Conservation (phyloP, 2,888 invertebrate genomes). For the Drosophila pseudotalamancana region DNA sequence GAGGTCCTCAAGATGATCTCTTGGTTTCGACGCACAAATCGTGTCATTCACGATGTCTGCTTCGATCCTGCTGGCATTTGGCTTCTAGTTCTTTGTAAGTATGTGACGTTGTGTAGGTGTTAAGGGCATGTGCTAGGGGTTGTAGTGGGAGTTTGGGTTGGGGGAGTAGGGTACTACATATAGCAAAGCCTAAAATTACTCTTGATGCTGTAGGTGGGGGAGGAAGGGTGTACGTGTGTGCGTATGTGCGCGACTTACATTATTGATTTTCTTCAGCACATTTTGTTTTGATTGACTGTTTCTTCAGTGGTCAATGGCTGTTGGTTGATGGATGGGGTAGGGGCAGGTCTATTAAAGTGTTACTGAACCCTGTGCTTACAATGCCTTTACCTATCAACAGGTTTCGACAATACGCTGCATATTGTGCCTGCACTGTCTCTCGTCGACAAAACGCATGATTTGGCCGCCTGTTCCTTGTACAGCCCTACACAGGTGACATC, state of each 20-base stretch:
- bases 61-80: slow-evolving; percentile 91
- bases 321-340: not conserved
- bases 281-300: slow-evolving; percentile 68
- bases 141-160: not conserved
- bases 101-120: slow-evolving; percentile 8
- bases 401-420: slow-evolving; percentile 84
- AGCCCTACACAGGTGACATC: slow-evolving; percentile 83
- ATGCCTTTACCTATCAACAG: slow-evolving; percentile 65
- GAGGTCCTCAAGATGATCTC: slow-evolving; percentile 83
- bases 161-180: not conserved
- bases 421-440: slow-evolving; percentile 83
- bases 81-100: slow-evolving; percentile 84
- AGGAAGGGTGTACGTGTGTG: slow-evolving; percentile 2
- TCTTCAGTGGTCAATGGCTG: slow-evolving; percentile 12
- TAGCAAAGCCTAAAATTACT: slow-evolving; percentile 61
- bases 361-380: slow-evolving; percentile 41
- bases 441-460: slow-evolving; percentile 78
- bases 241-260: slow-evolving; percentile 45
- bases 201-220: slow-evolving; percentile 33
- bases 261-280: slow-evolving; percentile 71
- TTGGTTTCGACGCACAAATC: slow-evolving; percentile 82
- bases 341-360: slow-evolving; percentile 26
- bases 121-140: not conserved
- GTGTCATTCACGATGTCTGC: slow-evolving; percentile 88
- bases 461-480: slow-evolving; percentile 74